Conservation (phyloP, 2,797 vertebrate species). For the Danio choprae region DNA sequence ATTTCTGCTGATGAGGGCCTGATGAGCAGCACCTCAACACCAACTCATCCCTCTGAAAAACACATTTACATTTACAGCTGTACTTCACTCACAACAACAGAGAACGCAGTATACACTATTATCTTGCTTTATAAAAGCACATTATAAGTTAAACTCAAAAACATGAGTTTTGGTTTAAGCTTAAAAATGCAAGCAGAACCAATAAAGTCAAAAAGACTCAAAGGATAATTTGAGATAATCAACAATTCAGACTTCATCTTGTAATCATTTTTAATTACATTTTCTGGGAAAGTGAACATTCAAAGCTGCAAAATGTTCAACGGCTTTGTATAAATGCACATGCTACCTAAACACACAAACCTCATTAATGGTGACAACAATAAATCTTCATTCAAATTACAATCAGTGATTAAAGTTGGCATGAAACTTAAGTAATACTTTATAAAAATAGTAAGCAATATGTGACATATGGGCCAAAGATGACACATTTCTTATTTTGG, state of each 20-base stretch:
- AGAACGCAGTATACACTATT: background rate
- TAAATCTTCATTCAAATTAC: background rate
- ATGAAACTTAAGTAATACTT: no score
- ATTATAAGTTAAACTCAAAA: background rate
- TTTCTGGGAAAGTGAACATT: background rate
- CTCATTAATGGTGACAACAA: background rate
- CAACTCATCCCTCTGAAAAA: slow-evolving; percentile 89
- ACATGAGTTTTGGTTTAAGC: background rate
- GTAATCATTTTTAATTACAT: background rate
- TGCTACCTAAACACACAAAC: background rate
- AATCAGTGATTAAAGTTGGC: background rate
- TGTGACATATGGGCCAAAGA: no score
- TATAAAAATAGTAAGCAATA: no score
- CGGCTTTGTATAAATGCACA: background rate
- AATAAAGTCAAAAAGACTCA: background rate
- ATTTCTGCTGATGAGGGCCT: slow-evolving; percentile 86
- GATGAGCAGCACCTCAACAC: slow-evolving; percentile 89
- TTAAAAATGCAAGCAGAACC: background rate
- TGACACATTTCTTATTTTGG: no score
- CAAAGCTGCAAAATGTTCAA: background rate
- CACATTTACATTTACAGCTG: background rate
- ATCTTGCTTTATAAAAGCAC: background rate
- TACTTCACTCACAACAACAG: background rate
- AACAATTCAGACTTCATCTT: background rate
- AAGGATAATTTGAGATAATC: background rate